A percentile compares a stretch with the other conserved stretches of the same genome.
These are phyloP conservation scores for Schrankia costaestrigalis DNA, from an alignment of 2,888 invertebrate species.

Conservation along the genomic window DNA sequence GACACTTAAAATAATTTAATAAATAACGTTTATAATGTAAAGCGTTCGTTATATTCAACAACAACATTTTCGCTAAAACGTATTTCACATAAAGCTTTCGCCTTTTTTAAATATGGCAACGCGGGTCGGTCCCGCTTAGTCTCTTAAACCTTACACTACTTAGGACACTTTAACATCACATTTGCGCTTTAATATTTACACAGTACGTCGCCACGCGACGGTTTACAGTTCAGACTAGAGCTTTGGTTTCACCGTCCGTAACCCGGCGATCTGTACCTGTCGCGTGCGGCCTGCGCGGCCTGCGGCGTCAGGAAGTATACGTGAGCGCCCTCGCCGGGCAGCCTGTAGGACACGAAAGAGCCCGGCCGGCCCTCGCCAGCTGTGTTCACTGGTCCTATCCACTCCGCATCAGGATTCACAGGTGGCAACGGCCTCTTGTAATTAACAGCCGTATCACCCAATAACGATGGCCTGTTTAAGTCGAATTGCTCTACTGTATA, in stretches of 20 bases:
- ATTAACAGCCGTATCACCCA: conserved; percentile 79
- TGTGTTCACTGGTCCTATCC: conserved; percentile 73
- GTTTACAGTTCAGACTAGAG: conserved; percentile 80
- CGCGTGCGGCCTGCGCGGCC: conserved; percentile 55
- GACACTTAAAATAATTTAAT: conserved; percentile 75
- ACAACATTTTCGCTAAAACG: conserved; percentile 49
- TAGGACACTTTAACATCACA: conserved; percentile 80
- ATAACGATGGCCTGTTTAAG: conserved; percentile 61
- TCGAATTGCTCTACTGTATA: conserved; percentile 68
- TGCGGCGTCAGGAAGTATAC: conserved; percentile 90
- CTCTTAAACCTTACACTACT: conserved; percentile 71
- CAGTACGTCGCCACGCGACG: conserved; percentile 52
- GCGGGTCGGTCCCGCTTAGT: conserved; percentile 68
- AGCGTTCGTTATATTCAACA: conserved; percentile 56
- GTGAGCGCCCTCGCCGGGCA: conserved; percentile 89
- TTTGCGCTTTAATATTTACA: conserved; percentile 78
- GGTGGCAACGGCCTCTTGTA: conserved; percentile 80
- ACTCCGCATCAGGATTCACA: conserved; percentile 81
- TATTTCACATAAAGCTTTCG: conserved; percentile 25
- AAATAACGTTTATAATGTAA: conserved; percentile 63
- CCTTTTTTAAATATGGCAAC: conserved; percentile 72
- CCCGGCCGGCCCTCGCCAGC: conserved; percentile 73
- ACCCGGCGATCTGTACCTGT: conserved; percentile 62
- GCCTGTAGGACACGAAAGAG: conserved; percentile 86
- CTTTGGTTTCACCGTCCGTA: conserved; percentile 77